Evolutionary conservation across 2,888 invertebrate species (phyloP).

Genomic region (Stenurella melanura): DNA sequence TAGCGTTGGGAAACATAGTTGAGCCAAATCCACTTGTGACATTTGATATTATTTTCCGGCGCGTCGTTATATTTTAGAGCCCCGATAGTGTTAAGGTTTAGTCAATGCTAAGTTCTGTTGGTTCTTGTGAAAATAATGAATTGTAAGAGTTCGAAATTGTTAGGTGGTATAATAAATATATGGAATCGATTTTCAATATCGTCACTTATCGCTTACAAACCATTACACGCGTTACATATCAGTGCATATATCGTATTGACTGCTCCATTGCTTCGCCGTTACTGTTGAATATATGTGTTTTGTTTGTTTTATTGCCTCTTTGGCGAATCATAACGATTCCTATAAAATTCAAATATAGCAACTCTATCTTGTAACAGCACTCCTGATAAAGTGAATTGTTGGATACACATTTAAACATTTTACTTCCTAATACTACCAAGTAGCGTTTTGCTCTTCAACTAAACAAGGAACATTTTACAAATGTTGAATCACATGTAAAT

Average conservation of each 20-base stretch:
- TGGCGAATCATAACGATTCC: conserved; percentile 58
- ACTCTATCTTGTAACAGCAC: conserved; percentile 42
- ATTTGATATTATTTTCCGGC: conserved; percentile 49
- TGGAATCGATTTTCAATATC: conserved; percentile 67
- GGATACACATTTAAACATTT: conserved; percentile 33
- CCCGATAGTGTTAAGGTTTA: conserved; percentile 44
- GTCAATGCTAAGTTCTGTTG: conserved; percentile 42
- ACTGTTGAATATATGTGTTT: conserved; percentile 57
- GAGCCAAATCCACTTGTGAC: conserved; percentile 48
- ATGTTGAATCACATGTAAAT: too few relatives aligned
- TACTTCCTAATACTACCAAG: background rate
- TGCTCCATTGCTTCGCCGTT: conserved; percentile 62
- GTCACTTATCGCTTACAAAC: conserved; percentile 67
- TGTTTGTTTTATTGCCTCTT: conserved; percentile 59
- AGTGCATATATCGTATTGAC: conserved; percentile 65
- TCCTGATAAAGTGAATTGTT: conserved; percentile 39
- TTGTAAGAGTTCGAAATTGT: conserved; percentile 30
- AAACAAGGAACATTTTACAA: background rate
- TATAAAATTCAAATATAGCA: conserved; percentile 49
- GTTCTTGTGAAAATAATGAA: conserved; percentile 39
- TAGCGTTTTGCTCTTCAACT: background rate
- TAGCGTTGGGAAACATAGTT: conserved; percentile 37
- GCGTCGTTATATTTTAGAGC: conserved; percentile 45
- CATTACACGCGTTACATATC: conserved; percentile 68
- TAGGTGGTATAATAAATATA: conserved; percentile 39